Base-by-base conservation (phyloP, 2,797 vertebrate species). In the Acanthurus tractus region DNA sequence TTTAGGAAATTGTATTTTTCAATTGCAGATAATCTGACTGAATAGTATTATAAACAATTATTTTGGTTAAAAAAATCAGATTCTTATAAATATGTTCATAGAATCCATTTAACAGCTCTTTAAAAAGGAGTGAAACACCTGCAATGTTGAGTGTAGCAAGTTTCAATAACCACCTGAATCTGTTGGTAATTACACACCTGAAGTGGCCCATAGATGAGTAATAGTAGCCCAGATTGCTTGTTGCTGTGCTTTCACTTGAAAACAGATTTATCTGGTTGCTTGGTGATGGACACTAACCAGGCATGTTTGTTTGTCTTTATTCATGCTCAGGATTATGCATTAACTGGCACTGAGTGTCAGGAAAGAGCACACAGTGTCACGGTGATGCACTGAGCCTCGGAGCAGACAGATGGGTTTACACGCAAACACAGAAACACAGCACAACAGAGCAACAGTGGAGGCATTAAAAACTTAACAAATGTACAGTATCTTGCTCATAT, bases 231-330 rank as follows among this genome's bases (percentile, higher is more conserved):
- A 36, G 63, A 86, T 52, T 73, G 74, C 61, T 79, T 72, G 84
- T 67, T 78, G 76, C 57, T 81, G 71, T 67, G 63, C 42, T 64
- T 89, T 49, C 49, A 52, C 52, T 73, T 44, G 42, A 73, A 65
- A 82, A 77, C 66, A 78, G 36, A 53, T 79, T 54, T 36, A 78
- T 54, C 64, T 80, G 83, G 89, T 92, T 94, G 91, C 92, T 82
- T 85, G 81, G 92, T 22, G 79, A 93, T 86, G 77, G 71, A 81
- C 63, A 74, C 70, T 72, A 74, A 64, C 57, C 3, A 8, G 62
- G 61, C 8, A 1, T 56, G 82, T 84, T 88, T 87, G 86, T 78
- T 82, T 84, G 66, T 68, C 73, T 78, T 85, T 61, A 70, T 66
- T 79, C 73, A 54, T 74, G 72, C 65, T 49, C 72, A 87, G 76